Percentiles rank a stretch among this genome's conserved stretches.
phyloP scores from a whole-genome alignment of 2,113 vertebrate species.

The Myodes glareolus region DNA sequence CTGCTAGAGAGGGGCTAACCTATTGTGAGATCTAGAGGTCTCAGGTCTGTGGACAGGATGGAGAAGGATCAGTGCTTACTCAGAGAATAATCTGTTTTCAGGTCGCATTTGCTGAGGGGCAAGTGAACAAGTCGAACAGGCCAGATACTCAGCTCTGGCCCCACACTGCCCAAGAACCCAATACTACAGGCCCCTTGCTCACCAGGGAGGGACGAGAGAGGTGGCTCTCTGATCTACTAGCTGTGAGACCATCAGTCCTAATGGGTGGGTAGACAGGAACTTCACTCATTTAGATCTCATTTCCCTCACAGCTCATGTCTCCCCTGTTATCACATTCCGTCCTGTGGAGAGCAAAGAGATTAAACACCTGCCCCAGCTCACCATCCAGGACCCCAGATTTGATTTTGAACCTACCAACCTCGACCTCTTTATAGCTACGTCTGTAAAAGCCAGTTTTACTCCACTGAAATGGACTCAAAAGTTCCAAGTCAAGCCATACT shows the following conservation, averaged over 20 bases:
- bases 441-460: not conserved
- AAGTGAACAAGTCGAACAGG: not conserved
- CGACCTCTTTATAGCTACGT: not conserved
- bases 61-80: not conserved
- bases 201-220: not conserved
- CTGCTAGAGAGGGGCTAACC: not conserved
- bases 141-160: not conserved
- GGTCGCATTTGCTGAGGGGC: no score
- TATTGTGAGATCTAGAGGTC: not conserved
- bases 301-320: not conserved
- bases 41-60: not conserved
- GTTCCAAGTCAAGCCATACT: not conserved
- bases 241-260: not conserved
- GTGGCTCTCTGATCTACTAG: not conserved
- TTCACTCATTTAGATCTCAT: not conserved
- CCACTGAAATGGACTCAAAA: not conserved
- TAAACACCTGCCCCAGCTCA: not conserved
- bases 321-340: no score
- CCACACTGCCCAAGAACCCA: not conserved
- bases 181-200: not conserved
- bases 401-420: not conserved
- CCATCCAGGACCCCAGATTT: not conserved
- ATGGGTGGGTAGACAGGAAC: not conserved
- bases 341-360: not conserved
- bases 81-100: not conserved